Conservation (phyloP, 1,140 invertebrate genomes). For the Tribolium madens region DNA sequence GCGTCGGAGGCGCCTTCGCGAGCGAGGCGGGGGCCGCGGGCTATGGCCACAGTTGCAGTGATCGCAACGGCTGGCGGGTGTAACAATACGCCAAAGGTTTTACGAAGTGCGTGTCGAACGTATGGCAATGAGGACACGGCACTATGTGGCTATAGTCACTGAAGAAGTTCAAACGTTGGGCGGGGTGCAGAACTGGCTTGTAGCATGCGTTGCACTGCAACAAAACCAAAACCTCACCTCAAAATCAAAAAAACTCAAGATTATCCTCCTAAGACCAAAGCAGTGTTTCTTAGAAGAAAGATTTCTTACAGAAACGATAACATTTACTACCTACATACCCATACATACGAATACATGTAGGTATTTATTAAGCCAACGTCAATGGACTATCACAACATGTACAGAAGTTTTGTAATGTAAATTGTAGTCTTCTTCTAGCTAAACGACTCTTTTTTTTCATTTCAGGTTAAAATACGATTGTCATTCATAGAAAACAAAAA, state of each 20-base stretch:
- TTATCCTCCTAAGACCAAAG: no score
- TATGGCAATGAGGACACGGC: slow-evolving; percentile 90
- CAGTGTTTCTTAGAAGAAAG: background rate
- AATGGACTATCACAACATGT: background rate
- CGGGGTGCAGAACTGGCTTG: slow-evolving; percentile 85
- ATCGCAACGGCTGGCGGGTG: slow-evolving; percentile 77
- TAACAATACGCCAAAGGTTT: slow-evolving; percentile 87
- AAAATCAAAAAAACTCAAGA: background rate
- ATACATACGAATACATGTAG: background rate
- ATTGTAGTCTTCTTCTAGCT: no score
- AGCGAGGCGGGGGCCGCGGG: slow-evolving; percentile 67
- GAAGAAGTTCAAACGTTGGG: slow-evolving; percentile 91
- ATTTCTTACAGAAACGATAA: no score
- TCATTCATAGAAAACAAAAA: no score
- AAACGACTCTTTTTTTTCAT: no score
- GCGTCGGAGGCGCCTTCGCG: slow-evolving; percentile 71
- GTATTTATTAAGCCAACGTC: background rate
- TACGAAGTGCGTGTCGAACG: slow-evolving; percentile 93
- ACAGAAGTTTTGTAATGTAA: no score
- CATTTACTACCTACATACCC: no score
- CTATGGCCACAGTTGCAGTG: slow-evolving; percentile 86
- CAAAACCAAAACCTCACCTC: slow-evolving; percentile 52
- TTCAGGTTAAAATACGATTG: no score
- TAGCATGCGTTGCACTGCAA: slow-evolving; percentile 90
- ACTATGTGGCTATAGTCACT: slow-evolving; percentile 95